Evolutionary conservation across 2,113 vertebrate species (phyloP).

Genomic region (Calonectris borealis): DNA sequence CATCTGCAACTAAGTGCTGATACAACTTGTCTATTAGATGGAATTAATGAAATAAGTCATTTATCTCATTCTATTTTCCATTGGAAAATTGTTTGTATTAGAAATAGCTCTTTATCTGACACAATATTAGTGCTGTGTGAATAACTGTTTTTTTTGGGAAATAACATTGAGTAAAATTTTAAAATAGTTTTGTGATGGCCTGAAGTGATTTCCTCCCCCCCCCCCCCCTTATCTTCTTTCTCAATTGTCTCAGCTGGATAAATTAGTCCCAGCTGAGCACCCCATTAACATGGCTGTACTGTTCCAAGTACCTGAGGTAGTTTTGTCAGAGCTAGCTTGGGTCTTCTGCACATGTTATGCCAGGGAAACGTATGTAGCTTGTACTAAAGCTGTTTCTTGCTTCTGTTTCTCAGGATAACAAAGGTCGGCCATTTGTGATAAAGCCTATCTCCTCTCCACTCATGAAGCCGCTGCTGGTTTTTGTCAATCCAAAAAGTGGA

Average conservation of each 20-base stretch:
- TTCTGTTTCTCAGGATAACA: conserved; percentile 75
- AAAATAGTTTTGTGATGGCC: not conserved
- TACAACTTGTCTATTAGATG: not conserved
- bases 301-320: not conserved
- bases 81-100: not conserved
- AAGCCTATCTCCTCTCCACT: conserved; percentile 83
- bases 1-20: not conserved
- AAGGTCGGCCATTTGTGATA: conserved; percentile 82
- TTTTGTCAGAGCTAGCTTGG: not conserved
- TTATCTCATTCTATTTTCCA: not conserved
- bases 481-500: conserved; percentile 85
- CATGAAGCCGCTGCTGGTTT: conserved; percentile 84
- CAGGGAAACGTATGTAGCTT: not conserved
- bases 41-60: not conserved
- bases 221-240: not conserved
- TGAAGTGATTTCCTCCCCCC: accelerated
- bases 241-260: not conserved
- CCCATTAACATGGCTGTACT: not conserved
- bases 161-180: not conserved
- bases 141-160: not conserved
- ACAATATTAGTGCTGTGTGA: not conserved
- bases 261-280: not conserved
- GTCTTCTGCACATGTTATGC: not conserved
- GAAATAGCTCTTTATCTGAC: not conserved
- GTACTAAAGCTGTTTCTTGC: not conserved